Evolutionary conservation across 2,888 invertebrate species (phyloP), one percentile per base, ranked within the genome.

Genomic region (Fragum sueziense): DNA sequence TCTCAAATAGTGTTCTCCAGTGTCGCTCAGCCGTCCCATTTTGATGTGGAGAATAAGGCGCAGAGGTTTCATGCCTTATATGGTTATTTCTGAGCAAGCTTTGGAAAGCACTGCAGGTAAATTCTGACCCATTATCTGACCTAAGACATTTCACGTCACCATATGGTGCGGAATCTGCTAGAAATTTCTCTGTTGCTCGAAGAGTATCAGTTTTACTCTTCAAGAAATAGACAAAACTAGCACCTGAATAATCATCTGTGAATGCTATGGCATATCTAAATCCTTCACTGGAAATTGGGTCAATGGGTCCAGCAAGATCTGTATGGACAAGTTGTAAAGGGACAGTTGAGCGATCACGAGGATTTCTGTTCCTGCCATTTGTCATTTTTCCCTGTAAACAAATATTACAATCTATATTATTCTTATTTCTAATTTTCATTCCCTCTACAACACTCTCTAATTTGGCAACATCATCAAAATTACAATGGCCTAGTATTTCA

Each of bases 401-500:
- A 14, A 57, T 27, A 41, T 69, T 75, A 61, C 79, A 84, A 9
- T 57, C 65, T 11, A 57, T 65, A 34, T 17, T 77, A 54, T 9
- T 75, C n/a, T 61, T 29, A 31, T 22, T 67, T 68, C 27, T 51
- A 67, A 41, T 65, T 70, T 41, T 41, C 41, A 41, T 41, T 41
- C 41, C 41, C 41, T 41, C 41, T 41, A 41, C 41, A 9, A 41
- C 3, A 80, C 62, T 65, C 67, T 79, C 71, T 17, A 82, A 22
- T 22, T 62, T 80, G 22, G 69, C 17, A 37, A 82, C 47, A 41
- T 71, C 80, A 31, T 65, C 41, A n/a, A 73, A 34, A 72, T 83
- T 80, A 57, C 79, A 84, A 52, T 84, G 81, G n/a, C 84, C 84
- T 27, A 81, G 31, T 22, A 73, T 80, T 74, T 70, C 54, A 70